A percentile compares a stretch with the other conserved stretches of the same genome.
phyloP scores from a whole-genome alignment of 2,888 invertebrate species.

The Hydrotaea diabolus region DNA sequence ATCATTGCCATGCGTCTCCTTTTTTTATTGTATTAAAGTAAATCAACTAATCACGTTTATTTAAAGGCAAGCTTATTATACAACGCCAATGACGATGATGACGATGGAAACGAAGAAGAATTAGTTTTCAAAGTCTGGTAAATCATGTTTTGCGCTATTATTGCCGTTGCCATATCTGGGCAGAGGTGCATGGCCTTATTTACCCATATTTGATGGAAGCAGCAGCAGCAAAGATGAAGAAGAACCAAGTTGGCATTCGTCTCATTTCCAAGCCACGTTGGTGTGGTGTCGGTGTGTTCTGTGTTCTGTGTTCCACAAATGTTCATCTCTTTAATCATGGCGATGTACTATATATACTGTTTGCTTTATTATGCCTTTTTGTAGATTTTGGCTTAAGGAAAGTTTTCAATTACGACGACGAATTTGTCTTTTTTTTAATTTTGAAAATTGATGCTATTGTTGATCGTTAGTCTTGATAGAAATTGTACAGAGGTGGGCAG shows the following conservation, averaged over 20 bases:
- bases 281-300: background rate
- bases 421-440: background rate
- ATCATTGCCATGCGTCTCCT: background rate
- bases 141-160: constrained; percentile 4
- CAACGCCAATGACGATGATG: background rate
- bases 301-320: constrained; percentile 1
- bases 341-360: background rate
- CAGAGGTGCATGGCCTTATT: constrained; percentile 77
- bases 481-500: background rate
- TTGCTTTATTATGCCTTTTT: background rate
- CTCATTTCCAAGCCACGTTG: background rate
- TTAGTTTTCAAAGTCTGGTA: background rate
- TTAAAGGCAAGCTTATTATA: constrained; percentile 24
- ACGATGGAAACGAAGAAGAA: background rate
- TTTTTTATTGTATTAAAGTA: constrained; percentile 1
- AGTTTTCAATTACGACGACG: constrained; percentile 20
- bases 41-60: constrained; percentile 37
- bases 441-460: background rate
- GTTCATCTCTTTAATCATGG: background rate
- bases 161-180: background rate
- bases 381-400: background rate
- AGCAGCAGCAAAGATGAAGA: constrained; percentile 32
- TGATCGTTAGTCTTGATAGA: background rate
- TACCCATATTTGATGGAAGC: constrained; percentile 73
- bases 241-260: constrained; percentile 24